These are phyloP conservation scores for Nasua narica DNA, from an alignment of 2,797 vertebrate genomes.

Conservation along the genomic window DNA sequence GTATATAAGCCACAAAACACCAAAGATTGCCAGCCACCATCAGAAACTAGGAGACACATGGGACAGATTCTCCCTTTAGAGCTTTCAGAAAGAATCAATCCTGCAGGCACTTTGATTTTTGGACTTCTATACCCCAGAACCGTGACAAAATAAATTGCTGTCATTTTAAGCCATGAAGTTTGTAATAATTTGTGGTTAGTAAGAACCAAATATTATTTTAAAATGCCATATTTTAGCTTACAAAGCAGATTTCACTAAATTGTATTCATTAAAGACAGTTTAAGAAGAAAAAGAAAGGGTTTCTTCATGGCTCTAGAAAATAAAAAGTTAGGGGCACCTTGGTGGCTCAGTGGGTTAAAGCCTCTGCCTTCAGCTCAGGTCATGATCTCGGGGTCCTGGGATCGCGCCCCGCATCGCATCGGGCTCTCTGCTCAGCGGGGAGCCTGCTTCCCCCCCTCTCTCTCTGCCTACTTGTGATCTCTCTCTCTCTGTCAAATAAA, in stretches of 20 bases:
- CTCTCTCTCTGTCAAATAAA: no score
- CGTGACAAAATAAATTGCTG: neutral
- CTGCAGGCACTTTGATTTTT: neutral
- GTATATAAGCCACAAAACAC: accelerated
- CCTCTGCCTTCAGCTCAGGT: no score
- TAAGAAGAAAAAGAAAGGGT: neutral
- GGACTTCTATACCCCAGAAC: neutral
- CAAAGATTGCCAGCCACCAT: neutral
- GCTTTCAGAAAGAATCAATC: neutral
- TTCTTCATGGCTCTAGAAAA: neutral
- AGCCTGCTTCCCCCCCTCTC: no score
- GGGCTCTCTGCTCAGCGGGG: no score
- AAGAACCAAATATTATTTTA: neutral
- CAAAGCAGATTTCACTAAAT: neutral
- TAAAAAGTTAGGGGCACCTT: no score
- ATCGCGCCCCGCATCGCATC: no score
- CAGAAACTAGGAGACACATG: neutral
- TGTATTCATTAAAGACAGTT: neutral
- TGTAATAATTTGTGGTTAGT: neutral
- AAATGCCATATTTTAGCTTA: neutral
- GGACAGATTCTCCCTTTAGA: neutral
- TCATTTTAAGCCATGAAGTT: neutral
- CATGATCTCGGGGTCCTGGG: no score
- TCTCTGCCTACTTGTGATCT: no score
- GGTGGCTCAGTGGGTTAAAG: no score